Base-by-base conservation (phyloP, 2,113 vertebrate genomes). In the Otis tarda region DNA sequence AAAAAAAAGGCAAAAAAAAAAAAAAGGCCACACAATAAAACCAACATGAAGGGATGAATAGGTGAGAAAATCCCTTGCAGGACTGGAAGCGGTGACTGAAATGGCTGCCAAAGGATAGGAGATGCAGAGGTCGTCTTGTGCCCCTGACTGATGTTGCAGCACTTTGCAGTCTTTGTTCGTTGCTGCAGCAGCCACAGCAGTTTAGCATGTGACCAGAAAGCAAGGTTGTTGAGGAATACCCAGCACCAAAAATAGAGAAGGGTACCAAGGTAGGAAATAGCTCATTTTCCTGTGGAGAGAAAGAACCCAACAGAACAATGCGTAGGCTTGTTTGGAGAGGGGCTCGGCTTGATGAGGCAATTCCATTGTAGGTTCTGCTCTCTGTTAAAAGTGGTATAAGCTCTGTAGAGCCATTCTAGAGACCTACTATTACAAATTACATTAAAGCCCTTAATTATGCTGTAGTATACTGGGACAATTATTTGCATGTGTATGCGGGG, bases 281-380 rank as follows among this genome's bases (percentile, higher is more conserved):
- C 45, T 82, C 3, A 0, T 59, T 80, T 90, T 89, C 16, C 81
- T 37, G 19, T 53, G 30, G 39, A 39, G 43, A 64, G 39, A 15
- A 67, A 52, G n/a, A 59, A 35, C 9, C 11, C 18, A 9, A 17
- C 0, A 0, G 25, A 78, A 30, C 15, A 45, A 35, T 1, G 0
- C 0, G 0, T 39, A 16, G 24, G 15, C 23, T 73, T 73, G 37
- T 80, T 52, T 78, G 45, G 49, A 78, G n/a, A 59, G 49, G 10
- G 6, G 9, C 49, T 78, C 3, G 7, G 22, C 14, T 27, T 67
- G 64, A 56, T 37, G 37, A 57, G 20, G 33, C 2, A 1, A 2
- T 59, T 43, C 23, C 15, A 0, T 37, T 60, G 14, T 33, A 56
- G 24, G 10, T 41, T 83, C 30, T 95, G 52, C 21, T 67, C 24